Conservation (phyloP, 2,888 invertebrate genomes). For the Papilio protenor region DNA sequence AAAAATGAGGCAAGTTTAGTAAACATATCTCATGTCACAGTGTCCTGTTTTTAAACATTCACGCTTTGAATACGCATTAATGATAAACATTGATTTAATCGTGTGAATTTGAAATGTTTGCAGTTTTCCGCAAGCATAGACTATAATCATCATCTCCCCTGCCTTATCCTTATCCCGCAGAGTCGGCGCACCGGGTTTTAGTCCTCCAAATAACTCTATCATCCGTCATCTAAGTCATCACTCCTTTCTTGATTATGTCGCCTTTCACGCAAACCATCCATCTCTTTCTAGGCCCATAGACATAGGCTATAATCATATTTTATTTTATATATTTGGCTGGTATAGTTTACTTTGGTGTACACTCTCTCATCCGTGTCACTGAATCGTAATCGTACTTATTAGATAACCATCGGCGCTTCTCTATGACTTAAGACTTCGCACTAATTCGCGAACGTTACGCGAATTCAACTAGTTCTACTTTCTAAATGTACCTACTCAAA, state of each 20-base stretch:
- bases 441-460: conserved; percentile 64
- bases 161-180: no score
- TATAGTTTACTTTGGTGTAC: conserved; percentile 1
- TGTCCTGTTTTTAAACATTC: conserved; percentile 10
- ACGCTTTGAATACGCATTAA: not conserved
- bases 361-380: conserved; percentile 62
- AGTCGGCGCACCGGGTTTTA: no score
- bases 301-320: not conserved
- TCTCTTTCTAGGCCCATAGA: not conserved
- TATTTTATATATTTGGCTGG: not conserved
- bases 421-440: conserved; percentile 61
- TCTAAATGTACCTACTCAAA: conserved; percentile 42
- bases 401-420: conserved; percentile 64
- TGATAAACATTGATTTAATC: conserved; percentile 7
- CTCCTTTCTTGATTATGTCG: no score
- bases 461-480: conserved; percentile 58
- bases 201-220: no score
- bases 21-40: conserved; percentile 7
- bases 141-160: no score
- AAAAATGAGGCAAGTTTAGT: not conserved
- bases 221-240: no score
- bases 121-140: not conserved
- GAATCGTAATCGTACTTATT: conserved; percentile 56
- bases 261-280: no score
- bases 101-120: conserved; percentile 9